A percentile compares a stretch with the other conserved stretches of the same genome.
Conservation (phyloP, 2,888 invertebrate genomes). For the Melikaiella ostensackeni region DNA sequence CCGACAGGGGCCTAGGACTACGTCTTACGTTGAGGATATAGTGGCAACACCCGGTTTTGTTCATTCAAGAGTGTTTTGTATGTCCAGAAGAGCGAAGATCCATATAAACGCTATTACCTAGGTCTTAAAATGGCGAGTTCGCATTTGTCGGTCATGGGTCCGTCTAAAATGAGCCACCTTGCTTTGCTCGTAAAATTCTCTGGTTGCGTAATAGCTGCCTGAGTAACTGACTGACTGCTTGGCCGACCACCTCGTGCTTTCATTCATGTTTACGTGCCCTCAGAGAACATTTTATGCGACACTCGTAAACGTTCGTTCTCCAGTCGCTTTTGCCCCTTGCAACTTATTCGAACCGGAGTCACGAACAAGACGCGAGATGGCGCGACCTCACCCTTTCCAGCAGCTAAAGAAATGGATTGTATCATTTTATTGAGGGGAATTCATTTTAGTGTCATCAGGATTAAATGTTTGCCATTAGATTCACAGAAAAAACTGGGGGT, state of each 20-base stretch:
- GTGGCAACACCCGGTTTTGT: conserved; percentile 46
- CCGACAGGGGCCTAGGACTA: conserved; percentile 55
- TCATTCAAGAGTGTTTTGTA: conserved; percentile 49
- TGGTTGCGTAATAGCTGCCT: conserved; percentile 52
- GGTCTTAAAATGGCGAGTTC: conserved; percentile 44
- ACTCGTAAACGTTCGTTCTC: conserved; percentile 57
- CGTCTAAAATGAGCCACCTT: conserved; percentile 25
- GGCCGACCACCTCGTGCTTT: conserved; percentile 46
- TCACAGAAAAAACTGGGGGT: no score
- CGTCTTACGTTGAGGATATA: conserved; percentile 51
- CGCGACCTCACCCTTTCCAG: conserved; percentile 49
- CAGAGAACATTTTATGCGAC: conserved; percentile 60
- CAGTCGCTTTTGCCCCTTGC: conserved; percentile 47
- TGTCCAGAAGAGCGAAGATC: conserved; percentile 41
- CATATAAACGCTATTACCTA: conserved; percentile 35
- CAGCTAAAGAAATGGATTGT: neutral
- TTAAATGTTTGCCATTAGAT: neutral
- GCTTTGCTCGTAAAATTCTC: conserved; percentile 59
- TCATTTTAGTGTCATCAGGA: neutral
- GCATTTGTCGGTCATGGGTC: conserved; percentile 37
- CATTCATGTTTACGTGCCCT: conserved; percentile 59
- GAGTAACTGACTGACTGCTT: conserved; percentile 45
- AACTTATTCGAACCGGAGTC: conserved; percentile 29
- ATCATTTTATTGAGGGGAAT: neutral
- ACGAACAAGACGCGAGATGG: conserved; percentile 53